These are phyloP conservation scores for Pherbina coryleti DNA, from an alignment of 2,888 invertebrate species.

Conservation along the genomic window DNA sequence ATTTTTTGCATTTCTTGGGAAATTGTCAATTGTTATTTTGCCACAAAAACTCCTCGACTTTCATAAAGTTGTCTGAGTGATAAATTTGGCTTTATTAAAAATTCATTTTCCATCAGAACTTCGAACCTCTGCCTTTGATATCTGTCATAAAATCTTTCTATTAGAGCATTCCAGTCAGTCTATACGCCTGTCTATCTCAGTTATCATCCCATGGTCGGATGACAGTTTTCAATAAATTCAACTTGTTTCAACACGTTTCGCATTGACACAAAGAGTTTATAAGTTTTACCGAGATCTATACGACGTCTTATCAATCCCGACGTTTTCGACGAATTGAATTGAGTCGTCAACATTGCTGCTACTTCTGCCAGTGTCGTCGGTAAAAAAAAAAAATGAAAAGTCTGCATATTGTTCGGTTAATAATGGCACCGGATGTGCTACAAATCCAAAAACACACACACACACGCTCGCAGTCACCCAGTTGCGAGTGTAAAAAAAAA, in stretches of 20 bases:
- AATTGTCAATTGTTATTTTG: too few species aligned
- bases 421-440: conserved; percentile 19
- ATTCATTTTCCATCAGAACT: too few species aligned
- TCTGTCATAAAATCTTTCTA: background rate
- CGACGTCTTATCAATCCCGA: background rate
- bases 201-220: background rate
- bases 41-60: too few species aligned
- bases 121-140: background rate
- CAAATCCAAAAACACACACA: background rate
- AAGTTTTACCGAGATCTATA: background rate
- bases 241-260: background rate
- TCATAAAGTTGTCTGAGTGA: background rate
- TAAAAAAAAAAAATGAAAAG: background rate
- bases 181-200: background rate
- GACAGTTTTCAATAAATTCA: conserved; percentile 28
- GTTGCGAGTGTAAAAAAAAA: conserved; percentile 12
- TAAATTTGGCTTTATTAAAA: background rate
- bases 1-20: too few species aligned
- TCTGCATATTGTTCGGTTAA: conserved; percentile 5
- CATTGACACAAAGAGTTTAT: background rate
- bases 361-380: background rate
- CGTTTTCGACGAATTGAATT: conserved; percentile 28
- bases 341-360: conserved; percentile 34
- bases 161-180: background rate
- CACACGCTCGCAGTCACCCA: too few species aligned